Evolutionary conservation across 2,888 invertebrate genomes (phyloP), one percentile per base, ranked within the genome.

Genomic region (Oligia strigilis): DNA sequence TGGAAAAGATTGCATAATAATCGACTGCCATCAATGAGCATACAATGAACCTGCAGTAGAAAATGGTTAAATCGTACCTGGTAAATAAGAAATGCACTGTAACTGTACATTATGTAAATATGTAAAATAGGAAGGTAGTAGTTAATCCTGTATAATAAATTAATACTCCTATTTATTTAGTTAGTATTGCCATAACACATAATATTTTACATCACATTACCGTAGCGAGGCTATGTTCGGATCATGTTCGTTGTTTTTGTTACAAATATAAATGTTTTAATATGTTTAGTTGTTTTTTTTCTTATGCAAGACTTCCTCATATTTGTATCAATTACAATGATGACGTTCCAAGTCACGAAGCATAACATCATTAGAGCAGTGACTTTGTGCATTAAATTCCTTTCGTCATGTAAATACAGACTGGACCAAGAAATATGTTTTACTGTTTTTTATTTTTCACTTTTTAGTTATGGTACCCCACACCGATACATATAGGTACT

Each of bases 201-300:
- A 73, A 77, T 71, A 72, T 73, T 65, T 78, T 79, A 65, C 64
- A 81, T 83, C 64, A 86, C 77, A 81, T 84, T 83, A 86, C 80
- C 77, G 75, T 81, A 87, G 73, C 65, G 82, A 83, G 78, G 89
- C 84, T 99, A 0, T 99, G 99, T 0, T 98, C 98, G 0, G 98
- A 77, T 79, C 80, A 84, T 70, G 86, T 75, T 86, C 72, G 58
- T 89, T 88, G 84, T 88, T 88, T 80, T 87, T 89, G 87, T 89
- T 89, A 83, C 66, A 86, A 87, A 87, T 88, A 89, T 83, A 89
- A 84, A 81, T 60, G 82, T 80, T 80, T 75, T 80, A 72, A 81
- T 81, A 29, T 78, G 52, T 77, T 52, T n/a, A 64, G 62, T 85
- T 64, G 78, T 83, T 85, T 88, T 82, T 69, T 82, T 52, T 65